Evolutionary conservation across 1,140 invertebrate genomes (phyloP).

Genomic region (Diorhabda carinulata): DNA sequence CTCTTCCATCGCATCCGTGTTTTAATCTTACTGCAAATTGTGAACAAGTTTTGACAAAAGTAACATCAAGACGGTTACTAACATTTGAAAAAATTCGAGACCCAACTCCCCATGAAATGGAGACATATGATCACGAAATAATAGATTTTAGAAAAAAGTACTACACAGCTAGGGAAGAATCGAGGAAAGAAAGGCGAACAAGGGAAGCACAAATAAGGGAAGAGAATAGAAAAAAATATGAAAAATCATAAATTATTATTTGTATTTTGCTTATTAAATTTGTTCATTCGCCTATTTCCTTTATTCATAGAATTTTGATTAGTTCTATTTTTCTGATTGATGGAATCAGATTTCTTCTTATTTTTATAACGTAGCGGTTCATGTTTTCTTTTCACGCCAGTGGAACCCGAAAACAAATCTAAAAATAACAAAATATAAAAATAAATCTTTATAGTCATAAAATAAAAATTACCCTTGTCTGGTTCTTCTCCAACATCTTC

Average conservation of each 20-base stretch:
- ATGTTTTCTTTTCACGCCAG: slow-evolving; percentile 24
- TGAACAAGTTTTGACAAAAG: slow-evolving; percentile 77
- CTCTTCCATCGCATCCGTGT: slow-evolving; percentile 76
- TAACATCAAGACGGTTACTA: slow-evolving; percentile 76
- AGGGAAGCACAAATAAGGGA: slow-evolving; percentile 36
- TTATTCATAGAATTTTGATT: slow-evolving; percentile 7
- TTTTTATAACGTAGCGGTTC: slow-evolving; percentile 19
- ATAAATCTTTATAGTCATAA: too few species aligned
- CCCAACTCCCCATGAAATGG: slow-evolving; percentile 42
- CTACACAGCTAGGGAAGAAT: slow-evolving; percentile 61
- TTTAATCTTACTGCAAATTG: slow-evolving; percentile 75
- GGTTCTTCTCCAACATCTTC: slow-evolving; percentile 84
- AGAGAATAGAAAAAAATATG: slow-evolving; percentile 35
- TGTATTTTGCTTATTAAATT: not conserved
- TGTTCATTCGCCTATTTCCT: slow-evolving; percentile 8
- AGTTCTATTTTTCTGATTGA: not conserved
- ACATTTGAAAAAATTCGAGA: slow-evolving; percentile 80
- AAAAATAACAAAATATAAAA: slow-evolving; percentile 13
- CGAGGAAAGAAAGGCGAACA: slow-evolving; percentile 54
- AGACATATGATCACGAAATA: slow-evolving; percentile 29
- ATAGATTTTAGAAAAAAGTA: slow-evolving; percentile 61
- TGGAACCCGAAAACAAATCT: slow-evolving; percentile 25
- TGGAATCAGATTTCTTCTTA: slow-evolving; percentile 18
- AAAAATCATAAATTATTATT: slow-evolving; percentile 15
- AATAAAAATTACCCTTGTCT: slow-evolving; percentile 47